These are phyloP conservation scores for Patella ulyssiponensis DNA, from an alignment of 2,888 invertebrate species.

Conservation along the genomic window DNA sequence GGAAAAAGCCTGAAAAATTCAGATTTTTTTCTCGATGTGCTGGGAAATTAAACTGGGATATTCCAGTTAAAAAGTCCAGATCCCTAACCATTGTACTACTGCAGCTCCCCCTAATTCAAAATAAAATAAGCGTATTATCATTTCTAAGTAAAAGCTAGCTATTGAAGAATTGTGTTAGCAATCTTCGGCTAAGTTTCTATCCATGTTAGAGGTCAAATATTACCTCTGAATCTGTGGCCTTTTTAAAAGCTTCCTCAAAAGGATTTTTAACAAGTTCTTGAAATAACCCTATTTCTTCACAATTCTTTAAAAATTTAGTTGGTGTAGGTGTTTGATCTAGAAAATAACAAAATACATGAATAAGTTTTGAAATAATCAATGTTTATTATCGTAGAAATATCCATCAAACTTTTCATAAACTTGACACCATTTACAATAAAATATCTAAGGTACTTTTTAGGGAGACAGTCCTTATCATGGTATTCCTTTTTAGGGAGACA, in stretches of 20 bases:
- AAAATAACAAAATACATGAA: slow-evolving; percentile 28
- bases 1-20: no score
- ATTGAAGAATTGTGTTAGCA: neutral
- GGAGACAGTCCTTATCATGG: neutral
- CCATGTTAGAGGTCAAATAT: slow-evolving; percentile 9
- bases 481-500: no score
- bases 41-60: no score
- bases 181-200: neutral
- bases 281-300: slow-evolving; percentile 93
- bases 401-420: no score
- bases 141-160: neutral
- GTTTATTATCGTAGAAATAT: neutral
- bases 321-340: slow-evolving; percentile 95
- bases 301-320: slow-evolving; percentile 90
- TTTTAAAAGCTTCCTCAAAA: slow-evolving; percentile 93
- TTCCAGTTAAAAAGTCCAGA: no score
- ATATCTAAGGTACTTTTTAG: no score
- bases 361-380: neutral
- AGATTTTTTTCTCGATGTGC: no score
- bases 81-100: no score
- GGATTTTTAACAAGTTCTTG: slow-evolving; percentile 94
- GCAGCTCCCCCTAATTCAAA: no score
- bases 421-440: no score
- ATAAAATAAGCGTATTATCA: no score
- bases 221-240: slow-evolving; percentile 79